Base-by-base conservation (phyloP, 2,797 vertebrate species). In the Microtus agrestis region DNA sequence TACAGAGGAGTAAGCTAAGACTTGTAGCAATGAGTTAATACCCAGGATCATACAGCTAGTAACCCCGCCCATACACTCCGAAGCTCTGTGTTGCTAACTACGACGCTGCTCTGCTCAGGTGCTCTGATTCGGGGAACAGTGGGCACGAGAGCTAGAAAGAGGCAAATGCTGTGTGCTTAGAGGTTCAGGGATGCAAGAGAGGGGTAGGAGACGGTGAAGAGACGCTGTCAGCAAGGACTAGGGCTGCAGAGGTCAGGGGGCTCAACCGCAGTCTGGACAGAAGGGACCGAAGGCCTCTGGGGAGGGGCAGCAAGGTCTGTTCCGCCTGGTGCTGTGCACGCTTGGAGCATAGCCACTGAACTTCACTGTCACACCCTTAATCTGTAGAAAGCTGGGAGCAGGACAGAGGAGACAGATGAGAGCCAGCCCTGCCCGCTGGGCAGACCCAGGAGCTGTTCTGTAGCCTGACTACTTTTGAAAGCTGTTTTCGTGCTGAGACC, bases 381-480 rank as follows among this genome's bases (percentile, higher is more conserved):
- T 63, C 84, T 54, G 40, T 74, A 61, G 79, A 43, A 74, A 87
- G 91, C 91, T 43, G 27, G 0, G 11, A 76, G 51, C 15, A 17
- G 73, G 85, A 71, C 73, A 43, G 21, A 87, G 91, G 40, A 74
- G 67, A 23, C 74, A 92, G 90, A 56, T 59, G 92, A 92, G 89
- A 89, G 74, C 90, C 56, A 31, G 86, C 85, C 48, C 23, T 61
- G 87, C 91, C 94, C 17, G 59, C 78, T 63, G 81, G 95, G 93
- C 87, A 96, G 82, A 96, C 74, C 54, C 2, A 0, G 69, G 87
- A 79, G 81, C 88, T 95, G 86, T 89, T 94, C 93, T 95, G 79
- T 82, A 96, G 90, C 93, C 95, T 96, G 79, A 93, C 63, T 94
- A 74, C 93, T 92, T 93, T 78, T 73, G 61, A 92, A 93, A 96